Evolutionary conservation across 2,888 invertebrate species (phyloP).

Genomic region (Cheilosia scutellata): DNA sequence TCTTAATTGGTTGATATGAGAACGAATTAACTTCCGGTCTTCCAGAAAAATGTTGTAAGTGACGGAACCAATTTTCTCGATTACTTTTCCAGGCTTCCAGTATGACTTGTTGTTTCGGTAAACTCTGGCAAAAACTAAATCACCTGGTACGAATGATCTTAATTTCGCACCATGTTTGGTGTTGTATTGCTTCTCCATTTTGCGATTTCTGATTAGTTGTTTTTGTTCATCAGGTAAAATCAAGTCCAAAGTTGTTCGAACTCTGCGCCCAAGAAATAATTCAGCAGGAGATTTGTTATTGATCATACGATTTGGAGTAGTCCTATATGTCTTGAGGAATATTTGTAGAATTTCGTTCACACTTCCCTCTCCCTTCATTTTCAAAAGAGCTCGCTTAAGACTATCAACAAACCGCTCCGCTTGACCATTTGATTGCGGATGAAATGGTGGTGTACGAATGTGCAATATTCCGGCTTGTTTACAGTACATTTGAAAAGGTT

Average conservation of each 20-base stretch:
- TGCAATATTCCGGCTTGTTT: not conserved
- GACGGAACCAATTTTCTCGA: not conserved
- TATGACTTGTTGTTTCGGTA: not conserved
- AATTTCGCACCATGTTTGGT: not conserved
- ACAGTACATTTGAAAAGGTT: not conserved
- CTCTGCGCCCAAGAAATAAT: not conserved
- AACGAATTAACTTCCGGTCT: not conserved
- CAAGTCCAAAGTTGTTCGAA: not conserved
- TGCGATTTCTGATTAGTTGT: not conserved
- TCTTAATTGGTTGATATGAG: not conserved
- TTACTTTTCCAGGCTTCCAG: not conserved
- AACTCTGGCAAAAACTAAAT: not conserved
- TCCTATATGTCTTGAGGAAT: not conserved
- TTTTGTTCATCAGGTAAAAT: not conserved
- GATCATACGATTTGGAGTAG: not conserved
- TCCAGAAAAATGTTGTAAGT: not conserved
- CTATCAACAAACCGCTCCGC: not conserved
- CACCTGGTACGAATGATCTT: not conserved
- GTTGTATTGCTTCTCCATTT: not conserved
- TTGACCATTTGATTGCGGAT: slow-evolving; percentile 1
- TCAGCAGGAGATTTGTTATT: not conserved
- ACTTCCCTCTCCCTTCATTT: not conserved
- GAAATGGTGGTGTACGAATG: not conserved
- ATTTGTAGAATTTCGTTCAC: not conserved
- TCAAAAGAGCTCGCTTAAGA: not conserved